Conservation (phyloP, 2,113 vertebrate genomes). For the Illadopsis cleaveri region DNA sequence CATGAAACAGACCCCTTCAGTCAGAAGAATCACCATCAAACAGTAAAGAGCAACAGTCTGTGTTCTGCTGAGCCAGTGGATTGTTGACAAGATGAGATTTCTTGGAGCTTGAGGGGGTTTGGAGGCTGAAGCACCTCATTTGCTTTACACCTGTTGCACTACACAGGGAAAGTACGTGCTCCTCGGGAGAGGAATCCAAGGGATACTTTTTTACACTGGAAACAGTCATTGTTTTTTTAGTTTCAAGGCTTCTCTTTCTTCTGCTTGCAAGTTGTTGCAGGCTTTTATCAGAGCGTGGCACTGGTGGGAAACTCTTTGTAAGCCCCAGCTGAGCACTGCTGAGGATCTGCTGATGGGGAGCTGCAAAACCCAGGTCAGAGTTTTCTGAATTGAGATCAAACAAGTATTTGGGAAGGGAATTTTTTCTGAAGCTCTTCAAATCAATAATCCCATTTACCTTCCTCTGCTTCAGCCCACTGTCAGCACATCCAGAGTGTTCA, state of each 20-base stretch:
- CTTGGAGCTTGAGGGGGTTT: not conserved
- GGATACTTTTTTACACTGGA: not conserved
- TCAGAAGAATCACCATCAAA: slow-evolving; percentile 77
- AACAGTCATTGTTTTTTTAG: not conserved
- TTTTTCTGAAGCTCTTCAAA: slow-evolving; percentile 2
- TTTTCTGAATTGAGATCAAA: not conserved
- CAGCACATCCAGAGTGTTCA: not conserved
- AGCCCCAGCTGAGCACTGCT: not conserved
- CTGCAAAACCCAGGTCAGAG: not conserved
- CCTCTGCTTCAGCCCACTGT: not conserved
- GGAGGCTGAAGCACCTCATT: slow-evolving; percentile 60
- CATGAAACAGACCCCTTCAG: not conserved
- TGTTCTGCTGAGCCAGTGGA: not conserved
- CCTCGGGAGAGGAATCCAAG: slow-evolving; percentile 16
- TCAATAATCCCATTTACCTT: not conserved
- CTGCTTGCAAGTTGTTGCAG: not conserved
- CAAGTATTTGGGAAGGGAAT: not conserved
- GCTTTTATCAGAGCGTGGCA: not conserved
- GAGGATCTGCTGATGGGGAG: not conserved
- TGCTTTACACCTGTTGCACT: not conserved
- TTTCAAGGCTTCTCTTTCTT: not conserved
- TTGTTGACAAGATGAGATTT: not conserved
- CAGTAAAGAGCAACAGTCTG: slow-evolving; percentile 24
- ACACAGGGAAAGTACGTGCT: not conserved
- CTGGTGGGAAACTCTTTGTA: not conserved